Percentiles rank a stretch among this genome's conserved stretches.
Evolutionary conservation across 30 jellyfish, hydroid and myxozoan species (phyloP).

Genomic region (Aurelia sp.): DNA sequence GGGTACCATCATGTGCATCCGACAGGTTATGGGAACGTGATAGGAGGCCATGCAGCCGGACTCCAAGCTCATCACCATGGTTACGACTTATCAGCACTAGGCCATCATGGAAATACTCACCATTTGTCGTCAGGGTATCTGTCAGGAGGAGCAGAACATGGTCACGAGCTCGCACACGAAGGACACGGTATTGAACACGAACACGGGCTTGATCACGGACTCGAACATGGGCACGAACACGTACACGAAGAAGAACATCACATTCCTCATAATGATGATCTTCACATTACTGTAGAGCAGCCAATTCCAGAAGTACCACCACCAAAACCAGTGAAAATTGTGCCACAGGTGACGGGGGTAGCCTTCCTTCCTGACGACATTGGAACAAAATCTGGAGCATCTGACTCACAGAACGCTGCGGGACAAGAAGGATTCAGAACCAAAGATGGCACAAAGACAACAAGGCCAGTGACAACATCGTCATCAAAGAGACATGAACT

Average conservation of each 20-base stretch:
- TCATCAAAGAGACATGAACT: conserved; percentile 50
- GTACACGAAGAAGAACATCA: conserved; percentile 59
- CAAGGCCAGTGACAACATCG: conserved; percentile 64
- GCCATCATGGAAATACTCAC: conserved; percentile 1
- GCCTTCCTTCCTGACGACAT: conserved; percentile 72
- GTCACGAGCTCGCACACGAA: not conserved
- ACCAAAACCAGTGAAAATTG: conserved; percentile 67
- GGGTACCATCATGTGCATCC: conserved; percentile 29
- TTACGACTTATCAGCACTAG: conserved; percentile 31
- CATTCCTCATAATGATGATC: conserved; percentile 61
- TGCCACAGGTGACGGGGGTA: conserved; percentile 73
- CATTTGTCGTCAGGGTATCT: conserved; percentile 23
- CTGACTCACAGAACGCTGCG: conserved; percentile 51
- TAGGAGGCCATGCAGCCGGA: conserved; percentile 63
- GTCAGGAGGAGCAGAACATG: conserved; percentile 17
- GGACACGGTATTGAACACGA: conserved; percentile 20
- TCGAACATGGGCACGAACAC: not conserved
- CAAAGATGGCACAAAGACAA: conserved; percentile 51
- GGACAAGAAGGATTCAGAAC: conserved; percentile 71
- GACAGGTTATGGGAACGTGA: conserved; percentile 50
- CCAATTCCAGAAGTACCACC: conserved; percentile 79
- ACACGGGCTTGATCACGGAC: conserved; percentile 8
- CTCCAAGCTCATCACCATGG: conserved; percentile 56
- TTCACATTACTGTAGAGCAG: conserved; percentile 72
- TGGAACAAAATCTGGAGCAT: conserved; percentile 67